Evolutionary conservation across 1,140 invertebrate species (phyloP), one percentile per base, ranked within the genome.

Genomic region (Aphis gossypii): DNA sequence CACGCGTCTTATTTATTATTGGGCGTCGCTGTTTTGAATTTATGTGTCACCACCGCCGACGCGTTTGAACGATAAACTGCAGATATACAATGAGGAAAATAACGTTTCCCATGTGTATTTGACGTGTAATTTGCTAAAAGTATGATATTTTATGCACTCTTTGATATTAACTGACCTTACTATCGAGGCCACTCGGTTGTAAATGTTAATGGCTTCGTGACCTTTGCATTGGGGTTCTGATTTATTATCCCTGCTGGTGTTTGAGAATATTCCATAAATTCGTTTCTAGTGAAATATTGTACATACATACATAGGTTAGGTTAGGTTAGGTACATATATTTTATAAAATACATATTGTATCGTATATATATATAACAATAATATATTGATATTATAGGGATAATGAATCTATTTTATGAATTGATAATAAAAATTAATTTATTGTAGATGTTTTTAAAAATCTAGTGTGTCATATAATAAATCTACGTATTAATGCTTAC

Each of bases 131-230:
- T 90, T 90, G 38, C 89, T 68, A 68, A 90, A 90, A 68, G 89
- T 90, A 68, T 38, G 9, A 86, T 88, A 88, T 88, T 46, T 2
- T 89, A 38, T 30, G 38, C 89, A 56, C 82, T 92, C 48, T 93
- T 56, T 54, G 82, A 56, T 83, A 92, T 82, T 92, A 82, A 83
- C 68, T 93, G 76, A 93, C 92, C 82, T 93, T 86, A 54, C n/a
- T 38, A 82, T 86, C 48, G 46, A 54, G 48, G 82, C 35, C 48
- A 41, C 9, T 84, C 1, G 21, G n/a, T 20, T 84, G 46, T 82
- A 93, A 93, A 93, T 82, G 92, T 93, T 93, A 93, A 93, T 93
- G 46, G 82, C 46, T 86, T 84, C 35, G 92, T 86, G 82, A 93
- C 92, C 92, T 93, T 93, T 93, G 46, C 14, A 51, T 54, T 5